Conservation (phyloP, 2,113 vertebrate genomes). For the Sinosuthora webbiana region DNA sequence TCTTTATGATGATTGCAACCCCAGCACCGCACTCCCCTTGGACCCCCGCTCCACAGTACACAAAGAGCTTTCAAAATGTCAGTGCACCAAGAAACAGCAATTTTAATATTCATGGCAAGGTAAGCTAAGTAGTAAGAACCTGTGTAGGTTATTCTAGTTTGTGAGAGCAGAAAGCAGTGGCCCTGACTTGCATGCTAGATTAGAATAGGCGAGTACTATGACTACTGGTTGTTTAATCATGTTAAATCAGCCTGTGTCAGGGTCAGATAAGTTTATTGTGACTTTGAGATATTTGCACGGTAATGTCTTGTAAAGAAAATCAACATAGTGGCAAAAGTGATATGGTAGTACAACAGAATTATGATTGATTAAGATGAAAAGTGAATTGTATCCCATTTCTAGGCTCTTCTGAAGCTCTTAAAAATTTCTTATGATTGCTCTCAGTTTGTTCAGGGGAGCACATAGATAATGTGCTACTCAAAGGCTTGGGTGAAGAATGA, state of each 20-base stretch:
- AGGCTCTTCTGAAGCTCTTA: neutral
- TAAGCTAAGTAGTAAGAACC: slow-evolving; percentile 34
- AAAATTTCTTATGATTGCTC: neutral
- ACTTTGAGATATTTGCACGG: neutral
- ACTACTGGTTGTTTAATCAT: neutral
- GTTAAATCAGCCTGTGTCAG: neutral
- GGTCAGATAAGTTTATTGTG: neutral
- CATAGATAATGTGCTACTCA: neutral
- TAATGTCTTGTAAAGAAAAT: neutral
- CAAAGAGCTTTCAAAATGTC: slow-evolving; percentile 79
- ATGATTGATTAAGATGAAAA: neutral
- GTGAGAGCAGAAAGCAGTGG: neutral
- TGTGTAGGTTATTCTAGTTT: neutral
- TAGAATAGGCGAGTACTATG: neutral
- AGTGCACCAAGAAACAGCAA: slow-evolving; percentile 91
- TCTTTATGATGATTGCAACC: slow-evolving; percentile 98
- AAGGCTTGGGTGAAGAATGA: neutral
- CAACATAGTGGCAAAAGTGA: neutral
- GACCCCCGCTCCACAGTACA: slow-evolving; percentile 93
- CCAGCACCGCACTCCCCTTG: slow-evolving; percentile 95
- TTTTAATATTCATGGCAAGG: slow-evolving; percentile 77
- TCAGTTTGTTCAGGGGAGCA: neutral
- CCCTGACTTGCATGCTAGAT: neutral
- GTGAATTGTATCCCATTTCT: neutral
- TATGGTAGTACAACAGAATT: neutral